phyloP scores from a whole-genome alignment of 2,113 vertebrate species.

The Phasianus colchicus region DNA sequence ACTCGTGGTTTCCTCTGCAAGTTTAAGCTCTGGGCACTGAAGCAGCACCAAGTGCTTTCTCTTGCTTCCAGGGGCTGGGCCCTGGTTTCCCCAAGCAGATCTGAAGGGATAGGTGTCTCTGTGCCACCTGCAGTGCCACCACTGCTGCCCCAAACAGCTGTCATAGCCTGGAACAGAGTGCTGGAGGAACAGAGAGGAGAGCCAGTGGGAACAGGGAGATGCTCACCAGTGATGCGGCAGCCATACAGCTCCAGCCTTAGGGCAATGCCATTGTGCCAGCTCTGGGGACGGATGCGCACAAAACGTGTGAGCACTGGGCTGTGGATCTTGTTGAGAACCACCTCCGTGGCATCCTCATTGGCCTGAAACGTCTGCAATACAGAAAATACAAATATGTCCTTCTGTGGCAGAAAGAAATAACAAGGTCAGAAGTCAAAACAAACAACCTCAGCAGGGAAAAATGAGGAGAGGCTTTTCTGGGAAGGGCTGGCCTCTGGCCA shows the following conservation, averaged over 20 bases:
- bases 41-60: background rate
- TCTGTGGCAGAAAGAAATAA: background rate
- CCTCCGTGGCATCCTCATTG: conserved; percentile 90
- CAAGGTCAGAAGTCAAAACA: background rate
- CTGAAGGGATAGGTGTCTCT: background rate
- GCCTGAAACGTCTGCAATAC: conserved; percentile 89
- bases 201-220: background rate
- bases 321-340: conserved; percentile 93
- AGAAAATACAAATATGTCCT: background rate
- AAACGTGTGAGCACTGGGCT: conserved; percentile 92
- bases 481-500: background rate
- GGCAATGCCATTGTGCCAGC: conserved; percentile 92
- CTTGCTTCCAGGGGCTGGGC: background rate
- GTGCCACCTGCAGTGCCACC: background rate
- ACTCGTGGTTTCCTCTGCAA: accelerated
- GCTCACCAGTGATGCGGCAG: conserved; percentile 93
- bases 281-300: conserved; percentile 91
- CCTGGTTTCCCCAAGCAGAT: accelerated
- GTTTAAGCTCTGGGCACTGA: background rate
- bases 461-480: background rate
- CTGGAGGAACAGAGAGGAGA: background rate
- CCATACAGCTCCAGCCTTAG: conserved; percentile 95
- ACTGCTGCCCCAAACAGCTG: background rate
- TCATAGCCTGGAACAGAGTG: background rate
- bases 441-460: background rate